Conservation (phyloP, 2,888 invertebrate genomes). For the Torymus tubicola region DNA sequence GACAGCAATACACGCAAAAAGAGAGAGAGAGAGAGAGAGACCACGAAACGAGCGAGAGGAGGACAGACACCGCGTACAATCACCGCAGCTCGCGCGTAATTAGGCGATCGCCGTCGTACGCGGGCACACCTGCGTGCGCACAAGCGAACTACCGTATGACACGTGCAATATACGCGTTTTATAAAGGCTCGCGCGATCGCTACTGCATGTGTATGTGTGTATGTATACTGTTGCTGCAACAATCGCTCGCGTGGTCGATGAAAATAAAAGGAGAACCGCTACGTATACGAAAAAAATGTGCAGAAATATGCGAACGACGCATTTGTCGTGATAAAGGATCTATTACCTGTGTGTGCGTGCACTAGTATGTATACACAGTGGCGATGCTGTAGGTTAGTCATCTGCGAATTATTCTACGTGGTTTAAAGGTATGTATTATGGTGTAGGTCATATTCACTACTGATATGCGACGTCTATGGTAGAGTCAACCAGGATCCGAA, state of each 20-base stretch:
- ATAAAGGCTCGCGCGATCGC: conserved; percentile 67
- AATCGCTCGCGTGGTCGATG: conserved; percentile 12
- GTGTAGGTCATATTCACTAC: not conserved
- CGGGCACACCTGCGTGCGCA: too few relatives aligned
- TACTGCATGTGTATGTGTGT: conserved; percentile 64
- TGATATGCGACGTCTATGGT: conserved; percentile 24
- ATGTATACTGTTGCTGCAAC: not conserved
- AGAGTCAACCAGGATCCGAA: too few relatives aligned
- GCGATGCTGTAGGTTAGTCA: conserved; percentile 35
- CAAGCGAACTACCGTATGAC: too few relatives aligned
- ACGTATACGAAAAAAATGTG: too few relatives aligned
- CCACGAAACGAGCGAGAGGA: not conserved
- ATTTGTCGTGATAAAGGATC: too few relatives aligned
- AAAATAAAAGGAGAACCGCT: conserved; percentile 27
- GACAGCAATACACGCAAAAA: not conserved
- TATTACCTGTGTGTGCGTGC: too few relatives aligned
- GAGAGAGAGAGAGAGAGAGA: conserved; percentile 1
- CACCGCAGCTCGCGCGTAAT: conserved; percentile 3
- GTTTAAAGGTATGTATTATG: not conserved
- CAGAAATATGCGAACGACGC: too few relatives aligned
- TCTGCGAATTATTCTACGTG: conserved; percentile 21
- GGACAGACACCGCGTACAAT: not conserved
- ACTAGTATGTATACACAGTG: too few relatives aligned
- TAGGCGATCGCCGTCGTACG: too few relatives aligned
- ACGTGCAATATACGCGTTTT: conserved; percentile 60